Base-by-base conservation (phyloP, 2,888 invertebrate genomes). In the Eupithecia tripunctaria region DNA sequence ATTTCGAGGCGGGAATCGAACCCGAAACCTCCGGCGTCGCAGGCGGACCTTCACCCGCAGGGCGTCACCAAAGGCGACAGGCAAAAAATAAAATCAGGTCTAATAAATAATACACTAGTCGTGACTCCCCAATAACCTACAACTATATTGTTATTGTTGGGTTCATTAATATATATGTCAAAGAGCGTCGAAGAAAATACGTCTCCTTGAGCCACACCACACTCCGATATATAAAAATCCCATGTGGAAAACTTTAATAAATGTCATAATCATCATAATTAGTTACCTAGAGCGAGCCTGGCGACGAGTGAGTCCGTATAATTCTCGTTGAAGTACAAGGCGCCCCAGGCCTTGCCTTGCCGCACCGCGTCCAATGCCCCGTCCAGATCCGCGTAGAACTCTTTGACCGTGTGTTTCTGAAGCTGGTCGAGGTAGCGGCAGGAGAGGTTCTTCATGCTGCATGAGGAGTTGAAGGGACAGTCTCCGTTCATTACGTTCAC, bases 241-340 rank as follows among this genome's bases (percentile, higher is more conserved):
- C 8, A 0, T 10, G 2, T 51, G 2, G 0, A 51, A 51, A 47
- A 1, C n/a, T 21, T 51, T 51, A 10, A 10, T 51, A 51, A 47
- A 51, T 0, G 2, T 2, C 8, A 51, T 51, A 21, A 21, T 21
- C 10, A 21, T 10, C 10, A 8, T 51, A 8, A 51, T 51, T 21
- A 56, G 56, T 59, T n/a, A 68, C 72, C 72, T 77, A 98, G 91
- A 38, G 96, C 96, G 90, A 98, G 96, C 79, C 98, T 95, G 1
- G 98, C 98, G 0, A 98, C 96, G 41, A 98, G 95, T 0, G 97
- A 97, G 77, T 97, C 97, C 0, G 98, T 97, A 82, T 98, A 99
- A 86, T 98, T 98, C 83, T 97, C 97, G 32, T 97, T 97, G 84
- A 99, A 98, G 86, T 97, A 97, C 8, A 99, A 88, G 12, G 97